A percentile compares a stretch with the other conserved stretches of the same genome.
These are phyloP conservation scores for Mastigias papua DNA, from an alignment of 30 jellyfish, hydroid and myxozoan genomes.

Conservation along the genomic window DNA sequence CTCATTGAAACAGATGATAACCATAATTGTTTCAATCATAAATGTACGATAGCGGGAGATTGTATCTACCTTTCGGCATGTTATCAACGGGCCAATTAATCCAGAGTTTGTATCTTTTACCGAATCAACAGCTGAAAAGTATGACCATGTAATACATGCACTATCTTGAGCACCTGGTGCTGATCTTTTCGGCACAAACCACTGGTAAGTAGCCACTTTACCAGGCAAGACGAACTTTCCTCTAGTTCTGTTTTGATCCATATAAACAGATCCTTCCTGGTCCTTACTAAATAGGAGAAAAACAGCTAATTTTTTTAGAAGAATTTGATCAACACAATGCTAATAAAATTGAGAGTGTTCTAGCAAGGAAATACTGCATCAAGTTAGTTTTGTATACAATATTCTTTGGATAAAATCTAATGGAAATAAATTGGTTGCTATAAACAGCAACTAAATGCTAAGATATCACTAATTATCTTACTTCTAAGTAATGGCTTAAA, in stretches of 20 bases:
- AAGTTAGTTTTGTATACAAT: too few species aligned
- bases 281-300: slow-evolving; percentile 49
- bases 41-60: neutral
- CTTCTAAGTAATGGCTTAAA: too few species aligned
- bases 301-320: too few species aligned
- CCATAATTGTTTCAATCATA: neutral
- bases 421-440: too few species aligned
- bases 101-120: slow-evolving; percentile 77
- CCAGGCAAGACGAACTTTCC: slow-evolving; percentile 65
- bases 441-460: too few species aligned
- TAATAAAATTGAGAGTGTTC: too few species aligned
- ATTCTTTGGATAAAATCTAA: too few species aligned
- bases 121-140: slow-evolving; percentile 69
- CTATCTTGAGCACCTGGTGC: slow-evolving; percentile 72
- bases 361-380: too few species aligned
- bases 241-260: slow-evolving; percentile 6
- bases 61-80: slow-evolving; percentile 64
- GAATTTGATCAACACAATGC: too few species aligned
- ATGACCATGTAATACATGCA: slow-evolving; percentile 74
- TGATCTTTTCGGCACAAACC: slow-evolving; percentile 69
- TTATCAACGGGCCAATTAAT: slow-evolving; percentile 71
- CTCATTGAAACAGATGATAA: neutral
- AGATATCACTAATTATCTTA: too few species aligned
- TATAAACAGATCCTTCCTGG: slow-evolving; percentile 62
- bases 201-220: slow-evolving; percentile 11